Conservation (phyloP, 2,113 vertebrate species). For the Dipodomys ordii region DNA sequence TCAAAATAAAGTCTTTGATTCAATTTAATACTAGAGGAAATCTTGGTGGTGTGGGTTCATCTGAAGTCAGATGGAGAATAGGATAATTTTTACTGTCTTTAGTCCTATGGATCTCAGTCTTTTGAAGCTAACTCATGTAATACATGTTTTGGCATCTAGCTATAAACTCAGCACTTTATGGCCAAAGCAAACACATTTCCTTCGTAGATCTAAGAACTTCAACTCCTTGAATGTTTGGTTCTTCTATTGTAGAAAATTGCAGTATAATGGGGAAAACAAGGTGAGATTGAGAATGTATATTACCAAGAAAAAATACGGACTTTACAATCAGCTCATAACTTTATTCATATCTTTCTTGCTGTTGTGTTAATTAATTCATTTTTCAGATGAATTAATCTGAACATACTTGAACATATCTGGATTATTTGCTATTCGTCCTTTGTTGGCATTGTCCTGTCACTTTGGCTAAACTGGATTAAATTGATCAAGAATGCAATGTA, state of each 20-base stretch:
- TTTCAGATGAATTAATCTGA: neutral
- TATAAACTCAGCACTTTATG: neutral
- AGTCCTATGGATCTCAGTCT: neutral
- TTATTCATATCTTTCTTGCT: neutral
- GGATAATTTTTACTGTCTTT: slow-evolving; percentile 9
- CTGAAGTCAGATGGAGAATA: neutral
- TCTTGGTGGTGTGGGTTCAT: neutral
- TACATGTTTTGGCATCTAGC: too few species aligned
- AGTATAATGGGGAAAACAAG: neutral
- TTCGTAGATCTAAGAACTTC: neutral
- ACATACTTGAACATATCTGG: neutral
- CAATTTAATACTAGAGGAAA: neutral
- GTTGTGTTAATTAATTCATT: neutral
- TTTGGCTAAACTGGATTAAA: neutral
- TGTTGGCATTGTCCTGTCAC: neutral
- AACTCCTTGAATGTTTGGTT: neutral
- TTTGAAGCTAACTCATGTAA: too few species aligned
- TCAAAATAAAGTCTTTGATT: neutral
- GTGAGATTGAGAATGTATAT: neutral
- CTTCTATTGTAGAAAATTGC: slow-evolving; percentile 20
- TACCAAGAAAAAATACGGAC: neutral
- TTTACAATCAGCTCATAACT: neutral
- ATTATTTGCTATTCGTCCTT: neutral
- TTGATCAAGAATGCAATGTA: neutral
- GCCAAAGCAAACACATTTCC: neutral